Base-by-base conservation (phyloP, 2,888 invertebrate genomes). In the Tetranychus piercei region DNA sequence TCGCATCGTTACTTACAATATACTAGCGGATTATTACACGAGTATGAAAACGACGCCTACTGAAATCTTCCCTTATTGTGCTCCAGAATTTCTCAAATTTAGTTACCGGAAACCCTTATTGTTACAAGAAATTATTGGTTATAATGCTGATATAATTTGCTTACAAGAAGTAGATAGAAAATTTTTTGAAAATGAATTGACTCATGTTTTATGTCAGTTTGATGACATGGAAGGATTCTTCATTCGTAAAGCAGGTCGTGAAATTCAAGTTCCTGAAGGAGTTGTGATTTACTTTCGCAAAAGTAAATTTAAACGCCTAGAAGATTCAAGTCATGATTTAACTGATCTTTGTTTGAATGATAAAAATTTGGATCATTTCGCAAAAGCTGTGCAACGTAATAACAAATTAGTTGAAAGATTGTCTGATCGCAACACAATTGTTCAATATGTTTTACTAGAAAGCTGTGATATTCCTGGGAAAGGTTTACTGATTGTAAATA, bases 131-230 rank as follows among this genome's bases (percentile, higher is more conserved):
- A 82, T 92, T 77, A 81, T 86, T 80, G 91, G 92, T n/a, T 95
- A 92, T 81, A 90, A 94, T 84, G 88, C 88, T 66, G 95, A 96
- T 82, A 84, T 96, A 73, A 84, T 94, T 74, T 94, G 94, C 79
- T 84, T 96, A 18, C 95, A 96, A 86, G 96, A 96, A 86, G 92
- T 94, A 0, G 95, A 96, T 81, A 81, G 81, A 15, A 90, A 88
- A 83, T 85, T 93, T 72, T 94, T 89, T 82, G 83, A 86, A 75
- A 76, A 79, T 77, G 89, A 89, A 80, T 84, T 94, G 44, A 80
- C 81, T 67, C 87, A 88, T 4, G 83, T 87, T 45, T 82, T 94
- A 15, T 93, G 92, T 83, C 89, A 88, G 44, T n/a, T 22, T 11
- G 34, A 76, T 9, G 76, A 86, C 15, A 86, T 86, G 76, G 81